Base-by-base conservation (phyloP, 2,113 vertebrate genomes). In the Mormyrus iriodes region DNA sequence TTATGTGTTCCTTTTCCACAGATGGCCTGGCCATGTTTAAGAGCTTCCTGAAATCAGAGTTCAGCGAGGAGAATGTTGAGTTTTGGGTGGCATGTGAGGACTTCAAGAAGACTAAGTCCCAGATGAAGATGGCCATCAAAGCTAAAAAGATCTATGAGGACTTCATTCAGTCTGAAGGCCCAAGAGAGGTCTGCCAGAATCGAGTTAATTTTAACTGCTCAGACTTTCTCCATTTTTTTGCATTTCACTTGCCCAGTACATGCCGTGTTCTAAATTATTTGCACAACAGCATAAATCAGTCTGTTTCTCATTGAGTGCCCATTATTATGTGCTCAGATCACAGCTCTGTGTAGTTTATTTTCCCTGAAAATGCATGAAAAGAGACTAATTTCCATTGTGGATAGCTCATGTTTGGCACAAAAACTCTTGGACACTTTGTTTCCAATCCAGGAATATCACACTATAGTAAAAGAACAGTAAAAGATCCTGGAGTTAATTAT, bases 51-150 rank as follows among this genome's bases (percentile, higher is more conserved):
- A 96, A 96, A 93, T 99, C 98, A 0, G 98, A 99, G 94, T 99
- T 99, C 96, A 99, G 98, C 0, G 97, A 99, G 89, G 98, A 99
- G 94, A 99, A 99, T 1, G 90, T 96, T 0, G 98, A 99, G 94
- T 99, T 99, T 93, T 99, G 98, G 98, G 90, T 96, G 85, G 97
- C 97, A 90, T 99, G 98, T 0, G 98, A 99, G 95, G 97, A 98
- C 84, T 99, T 97, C 93, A 99, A 97, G 95, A 98, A 97, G 94
- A 97, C 91, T 93, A 98, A 97, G 92, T 95, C 96, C 42, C 95
- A 97, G 0, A 12, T 93, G 88, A 97, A 98, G 95, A 96, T 97
- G 97, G 93, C 92, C 0, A 90, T 95, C 92, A 99, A 97, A 89
- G 98, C 98, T 89, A 97, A 97, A 92, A 97, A 97, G 92, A 99